Conservation (phyloP, 35 echinoderm and acorn worm genomes). For the Nesometra sesokonis region DNA sequence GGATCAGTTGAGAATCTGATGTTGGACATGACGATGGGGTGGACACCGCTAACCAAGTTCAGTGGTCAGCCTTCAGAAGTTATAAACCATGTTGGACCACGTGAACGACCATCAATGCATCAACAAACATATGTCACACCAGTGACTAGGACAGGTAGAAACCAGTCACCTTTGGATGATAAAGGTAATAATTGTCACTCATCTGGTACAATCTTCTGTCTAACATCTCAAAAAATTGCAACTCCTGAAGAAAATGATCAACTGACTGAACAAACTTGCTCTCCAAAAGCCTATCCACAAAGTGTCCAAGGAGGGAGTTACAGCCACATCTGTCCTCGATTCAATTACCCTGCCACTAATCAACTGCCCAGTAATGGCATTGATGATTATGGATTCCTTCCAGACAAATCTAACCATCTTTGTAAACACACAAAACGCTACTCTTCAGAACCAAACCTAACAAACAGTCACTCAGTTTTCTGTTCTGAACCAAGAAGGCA, state of each 20-base stretch:
- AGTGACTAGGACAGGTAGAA: not conserved
- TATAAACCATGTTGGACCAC: not conserved
- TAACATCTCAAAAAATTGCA: not conserved
- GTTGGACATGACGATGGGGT: conserved; percentile 56
- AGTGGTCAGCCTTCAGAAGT: not conserved
- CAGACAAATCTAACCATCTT: not conserved
- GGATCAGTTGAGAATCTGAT: conserved; percentile 63
- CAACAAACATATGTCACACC: not conserved
- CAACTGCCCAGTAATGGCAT: not conserved
- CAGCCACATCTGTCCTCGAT: not conserved
- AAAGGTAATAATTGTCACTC: not conserved
- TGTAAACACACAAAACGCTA: not conserved
- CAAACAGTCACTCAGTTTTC: not conserved
- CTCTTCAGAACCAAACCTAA: not conserved
- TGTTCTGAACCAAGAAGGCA: not conserved
- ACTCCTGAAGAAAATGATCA: not conserved
- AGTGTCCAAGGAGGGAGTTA: not conserved
- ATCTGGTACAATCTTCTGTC: not conserved
- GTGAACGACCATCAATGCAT: too few relatives aligned
- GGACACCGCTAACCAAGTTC: not conserved
- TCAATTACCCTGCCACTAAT: not conserved
- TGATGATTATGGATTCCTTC: not conserved
- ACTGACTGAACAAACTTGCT: too few relatives aligned
- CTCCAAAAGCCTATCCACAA: not conserved
- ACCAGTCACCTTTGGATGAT: not conserved